Evolutionary conservation across 2,113 vertebrate genomes (phyloP).

Genomic region (Lepus timidus): DNA sequence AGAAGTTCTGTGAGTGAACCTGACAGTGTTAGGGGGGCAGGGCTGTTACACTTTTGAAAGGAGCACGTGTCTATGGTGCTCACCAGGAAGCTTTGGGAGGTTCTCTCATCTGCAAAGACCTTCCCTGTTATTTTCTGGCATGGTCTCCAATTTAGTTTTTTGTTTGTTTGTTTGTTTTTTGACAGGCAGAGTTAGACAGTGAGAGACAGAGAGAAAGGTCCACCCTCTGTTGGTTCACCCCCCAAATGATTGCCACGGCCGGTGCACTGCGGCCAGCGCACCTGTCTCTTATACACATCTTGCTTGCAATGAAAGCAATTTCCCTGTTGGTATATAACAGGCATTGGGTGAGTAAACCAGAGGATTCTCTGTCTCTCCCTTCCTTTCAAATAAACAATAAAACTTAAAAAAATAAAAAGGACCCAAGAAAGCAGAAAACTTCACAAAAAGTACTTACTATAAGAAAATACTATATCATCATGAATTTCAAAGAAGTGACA

Average conservation of each 20-base stretch:
- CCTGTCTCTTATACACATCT: too few species aligned
- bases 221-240: too few species aligned
- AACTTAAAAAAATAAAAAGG: background rate
- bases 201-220: too few species aligned
- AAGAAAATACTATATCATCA: background rate
- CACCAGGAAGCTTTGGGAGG: background rate
- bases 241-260: too few species aligned
- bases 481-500: background rate
- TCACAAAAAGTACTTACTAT: background rate
- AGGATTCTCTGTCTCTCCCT: too few species aligned
- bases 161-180: too few species aligned
- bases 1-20: background rate
- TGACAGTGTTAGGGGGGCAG: background rate
- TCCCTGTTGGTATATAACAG: too few species aligned
- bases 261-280: too few species aligned
- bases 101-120: background rate
- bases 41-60: background rate
- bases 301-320: too few species aligned
- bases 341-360: too few species aligned
- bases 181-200: too few species aligned
- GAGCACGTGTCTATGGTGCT: background rate
- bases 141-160: background rate
- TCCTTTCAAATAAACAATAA: too few species aligned
- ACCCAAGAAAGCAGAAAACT: background rate
- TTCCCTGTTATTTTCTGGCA: background rate